Percentiles rank a stretch among this genome's conserved stretches.
Evolutionary conservation across 2,888 invertebrate genomes (phyloP).

Genomic region (Oscheius sp.): DNA sequence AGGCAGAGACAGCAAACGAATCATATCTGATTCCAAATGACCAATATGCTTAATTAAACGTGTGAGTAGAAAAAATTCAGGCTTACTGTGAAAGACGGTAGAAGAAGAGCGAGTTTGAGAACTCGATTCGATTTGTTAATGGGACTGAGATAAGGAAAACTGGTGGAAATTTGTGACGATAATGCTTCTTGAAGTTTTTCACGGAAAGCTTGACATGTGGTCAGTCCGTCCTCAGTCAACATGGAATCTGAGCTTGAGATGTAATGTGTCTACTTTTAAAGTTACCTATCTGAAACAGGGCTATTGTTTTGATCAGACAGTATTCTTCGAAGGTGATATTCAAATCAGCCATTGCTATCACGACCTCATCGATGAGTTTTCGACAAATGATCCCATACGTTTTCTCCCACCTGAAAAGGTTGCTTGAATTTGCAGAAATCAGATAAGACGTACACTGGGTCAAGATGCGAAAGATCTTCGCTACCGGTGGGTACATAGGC

Average conservation of each 20-base stretch:
- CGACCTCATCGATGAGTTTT: constrained; percentile 59
- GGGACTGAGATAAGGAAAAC: constrained; percentile 47
- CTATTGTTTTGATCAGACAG: constrained; percentile 61
- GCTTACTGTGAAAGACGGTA: constrained; percentile 58
- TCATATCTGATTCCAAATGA: constrained; percentile 55
- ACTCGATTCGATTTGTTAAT: constrained; percentile 49
- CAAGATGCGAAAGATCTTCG: constrained; percentile 49
- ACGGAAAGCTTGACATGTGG: constrained; percentile 38
- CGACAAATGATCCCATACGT: constrained; percentile 59
- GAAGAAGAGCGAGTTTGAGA: constrained; percentile 52
- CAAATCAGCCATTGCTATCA: constrained; percentile 58
- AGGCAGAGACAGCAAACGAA: constrained; percentile 44
- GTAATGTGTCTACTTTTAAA: not conserved
- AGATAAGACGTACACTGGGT: constrained; percentile 40
- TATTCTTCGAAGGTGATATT: constrained; percentile 61
- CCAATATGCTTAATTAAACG: constrained; percentile 54
- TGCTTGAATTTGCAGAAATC: not conserved
- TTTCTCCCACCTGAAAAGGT: constrained; percentile 49
- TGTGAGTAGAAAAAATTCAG: not conserved
- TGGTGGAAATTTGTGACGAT: constrained; percentile 47
- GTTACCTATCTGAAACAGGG: constrained; percentile 59
- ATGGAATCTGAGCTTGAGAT: constrained; percentile 45
- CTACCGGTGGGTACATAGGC: constrained; percentile 58
- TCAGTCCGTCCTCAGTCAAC: constrained; percentile 43
- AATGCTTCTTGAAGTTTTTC: constrained; percentile 53